Evolutionary conservation across 2,888 invertebrate species (phyloP).

Genomic region (Serripes groenlandicus): DNA sequence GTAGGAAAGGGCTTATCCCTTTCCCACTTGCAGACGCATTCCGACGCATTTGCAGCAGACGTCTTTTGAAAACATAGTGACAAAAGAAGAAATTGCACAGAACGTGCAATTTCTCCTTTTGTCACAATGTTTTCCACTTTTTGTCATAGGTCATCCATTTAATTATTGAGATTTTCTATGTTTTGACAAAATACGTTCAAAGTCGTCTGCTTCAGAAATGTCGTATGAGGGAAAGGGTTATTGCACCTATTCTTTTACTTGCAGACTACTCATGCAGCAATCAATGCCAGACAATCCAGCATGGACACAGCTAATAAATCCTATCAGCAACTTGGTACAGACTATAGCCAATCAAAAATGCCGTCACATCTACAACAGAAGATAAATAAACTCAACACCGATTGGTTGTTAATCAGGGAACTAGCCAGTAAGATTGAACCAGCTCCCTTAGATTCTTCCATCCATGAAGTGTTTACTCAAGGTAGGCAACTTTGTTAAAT

Average conservation of each 20-base stretch:
- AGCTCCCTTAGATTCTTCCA: slow-evolving; percentile 69
- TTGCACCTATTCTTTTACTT: slow-evolving; percentile 4
- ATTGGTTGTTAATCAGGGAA: slow-evolving; percentile 80
- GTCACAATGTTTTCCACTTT: no score
- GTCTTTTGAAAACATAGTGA: no score
- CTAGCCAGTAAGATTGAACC: slow-evolving; percentile 77
- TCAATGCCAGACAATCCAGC: slow-evolving; percentile 76
- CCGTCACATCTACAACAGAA: slow-evolving; percentile 78
- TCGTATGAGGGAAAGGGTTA: neutral
- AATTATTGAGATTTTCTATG: no score
- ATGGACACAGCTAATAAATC: slow-evolving; percentile 78
- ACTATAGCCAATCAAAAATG: slow-evolving; percentile 73
- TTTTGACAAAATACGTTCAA: no score
- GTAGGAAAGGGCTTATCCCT: no score
- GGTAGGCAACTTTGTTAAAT: slow-evolving; percentile 63
- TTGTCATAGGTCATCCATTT: no score
- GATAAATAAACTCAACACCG: slow-evolving; percentile 79
- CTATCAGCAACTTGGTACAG: slow-evolving; percentile 71
- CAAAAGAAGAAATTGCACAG: no score
- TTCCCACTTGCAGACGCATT: no score
- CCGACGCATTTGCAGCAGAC: no score
- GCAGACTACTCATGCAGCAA: slow-evolving; percentile 81
- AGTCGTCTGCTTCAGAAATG: no score
- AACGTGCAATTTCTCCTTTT: no score
- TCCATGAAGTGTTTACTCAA: slow-evolving; percentile 77